Percentiles rank a stretch among this genome's conserved stretches.
Conservation (phyloP, 2,113 vertebrate genomes). For the Halcyon malimbica region DNA sequence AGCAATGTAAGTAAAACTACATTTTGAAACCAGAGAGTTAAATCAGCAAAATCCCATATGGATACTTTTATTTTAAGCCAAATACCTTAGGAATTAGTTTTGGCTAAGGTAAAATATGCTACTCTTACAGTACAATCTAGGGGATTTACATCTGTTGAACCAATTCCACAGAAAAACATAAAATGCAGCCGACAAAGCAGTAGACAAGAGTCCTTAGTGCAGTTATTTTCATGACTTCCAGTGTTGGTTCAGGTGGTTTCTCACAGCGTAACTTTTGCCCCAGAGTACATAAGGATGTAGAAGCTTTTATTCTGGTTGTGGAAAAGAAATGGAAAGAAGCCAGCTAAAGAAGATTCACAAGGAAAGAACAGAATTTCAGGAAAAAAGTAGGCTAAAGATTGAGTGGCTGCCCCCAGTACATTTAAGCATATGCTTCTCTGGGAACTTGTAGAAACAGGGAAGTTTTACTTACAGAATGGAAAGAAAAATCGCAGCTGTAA, state of each 20-base stretch:
- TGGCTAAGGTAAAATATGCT: background rate
- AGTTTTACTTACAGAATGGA: background rate
- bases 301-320: background rate
- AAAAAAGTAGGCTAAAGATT: background rate
- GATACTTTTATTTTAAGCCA: slow-evolving; percentile 12
- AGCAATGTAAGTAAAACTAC: background rate
- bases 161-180: background rate
- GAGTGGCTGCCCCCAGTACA: background rate
- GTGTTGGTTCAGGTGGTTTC: slow-evolving; percentile 46
- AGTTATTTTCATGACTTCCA: background rate
- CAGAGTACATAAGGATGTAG: background rate
- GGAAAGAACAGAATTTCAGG: background rate
- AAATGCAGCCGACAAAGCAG: background rate
- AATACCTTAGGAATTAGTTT: slow-evolving; percentile 43
- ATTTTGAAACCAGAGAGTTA: slow-evolving; percentile 3
- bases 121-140: background rate
- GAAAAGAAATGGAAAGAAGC: background rate
- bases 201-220: background rate
- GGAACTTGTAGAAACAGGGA: background rate
- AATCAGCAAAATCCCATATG: background rate
- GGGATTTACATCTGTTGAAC: slow-evolving; percentile 51
- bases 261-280: background rate
- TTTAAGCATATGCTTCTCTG: background rate
- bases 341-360: background rate
- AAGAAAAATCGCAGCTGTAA: background rate